phyloP scores from a whole-genome alignment of 2,113 vertebrate genomes.

The Coturnix japonica region DNA sequence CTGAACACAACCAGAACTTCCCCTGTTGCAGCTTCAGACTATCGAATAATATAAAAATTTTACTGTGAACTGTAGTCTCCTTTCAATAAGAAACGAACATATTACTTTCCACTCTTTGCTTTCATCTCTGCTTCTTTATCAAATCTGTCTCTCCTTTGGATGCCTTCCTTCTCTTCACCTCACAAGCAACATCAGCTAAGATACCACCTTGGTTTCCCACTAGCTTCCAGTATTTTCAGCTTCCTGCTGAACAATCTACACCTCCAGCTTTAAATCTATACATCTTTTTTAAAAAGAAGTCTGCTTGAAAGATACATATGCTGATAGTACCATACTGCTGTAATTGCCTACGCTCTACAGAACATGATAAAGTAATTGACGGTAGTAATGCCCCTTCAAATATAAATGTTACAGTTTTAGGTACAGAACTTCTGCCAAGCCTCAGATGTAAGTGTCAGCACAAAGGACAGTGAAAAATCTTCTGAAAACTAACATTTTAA shows the following conservation, averaged over 20 bases:
- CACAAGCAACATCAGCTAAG: background rate
- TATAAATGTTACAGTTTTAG: background rate
- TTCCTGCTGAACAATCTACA: background rate
- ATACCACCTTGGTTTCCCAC: background rate
- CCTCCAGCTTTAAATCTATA: background rate
- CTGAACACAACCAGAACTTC: too few relatives aligned
- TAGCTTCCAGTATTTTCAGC: background rate
- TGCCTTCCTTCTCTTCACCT: background rate
- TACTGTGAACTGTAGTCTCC: background rate
- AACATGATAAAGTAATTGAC: background rate
- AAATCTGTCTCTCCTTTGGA: background rate
- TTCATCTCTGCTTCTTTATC: background rate
- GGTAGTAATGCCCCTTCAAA: background rate
- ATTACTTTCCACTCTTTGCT: background rate
- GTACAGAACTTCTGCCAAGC: background rate
- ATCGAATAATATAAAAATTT: background rate
- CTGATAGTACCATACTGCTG: background rate
- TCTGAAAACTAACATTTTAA: background rate
- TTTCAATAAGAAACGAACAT: background rate
- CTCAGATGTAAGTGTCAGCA: background rate
- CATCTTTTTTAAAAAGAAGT: background rate
- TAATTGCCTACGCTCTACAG: background rate
- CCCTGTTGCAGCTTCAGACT: too few relatives aligned
- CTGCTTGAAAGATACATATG: background rate
- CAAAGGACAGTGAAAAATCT: background rate